Percentiles rank a stretch among this genome's conserved stretches.
These are phyloP conservation scores for Pycnomerus fuliginosus DNA, from an alignment of 2,888 invertebrate species.

Conservation along the genomic window DNA sequence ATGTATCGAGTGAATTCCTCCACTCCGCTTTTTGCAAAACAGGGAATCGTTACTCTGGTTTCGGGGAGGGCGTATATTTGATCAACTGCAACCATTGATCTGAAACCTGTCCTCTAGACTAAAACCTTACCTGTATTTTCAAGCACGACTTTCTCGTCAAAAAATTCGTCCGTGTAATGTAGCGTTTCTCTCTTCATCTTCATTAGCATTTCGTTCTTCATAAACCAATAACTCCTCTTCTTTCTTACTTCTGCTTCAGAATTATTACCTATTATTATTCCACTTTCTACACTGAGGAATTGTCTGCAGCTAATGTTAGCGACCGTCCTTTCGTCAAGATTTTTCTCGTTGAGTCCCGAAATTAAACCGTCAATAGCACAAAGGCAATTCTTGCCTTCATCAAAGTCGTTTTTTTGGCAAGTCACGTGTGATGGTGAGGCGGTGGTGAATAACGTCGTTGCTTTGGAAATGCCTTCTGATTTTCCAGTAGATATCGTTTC, in stretches of 20 bases:
- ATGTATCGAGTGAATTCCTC: slow-evolving; percentile 22
- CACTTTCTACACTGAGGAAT: slow-evolving; percentile 23
- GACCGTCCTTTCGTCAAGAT: slow-evolving; percentile 1
- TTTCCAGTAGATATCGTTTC: too few relatives aligned
- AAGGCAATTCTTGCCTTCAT: slow-evolving; percentile 33
- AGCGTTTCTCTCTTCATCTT: slow-evolving; percentile 20
- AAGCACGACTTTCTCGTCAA: too few relatives aligned
- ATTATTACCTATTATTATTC: slow-evolving; percentile 32
- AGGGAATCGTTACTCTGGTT: slow-evolving; percentile 30
- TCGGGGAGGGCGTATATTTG: slow-evolving; percentile 30
- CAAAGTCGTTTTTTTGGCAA: slow-evolving; percentile 36
- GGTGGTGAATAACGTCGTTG: background rate
- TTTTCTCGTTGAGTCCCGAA: slow-evolving; percentile 6
- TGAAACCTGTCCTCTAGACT: too few relatives aligned
- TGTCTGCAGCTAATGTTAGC: slow-evolving; percentile 14
- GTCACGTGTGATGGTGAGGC: too few relatives aligned
- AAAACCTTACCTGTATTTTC: too few relatives aligned
- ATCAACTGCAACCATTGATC: slow-evolving; percentile 17
- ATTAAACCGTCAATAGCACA: slow-evolving; percentile 37
- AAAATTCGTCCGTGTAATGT: slow-evolving; percentile 31
- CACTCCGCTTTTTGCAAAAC: slow-evolving; percentile 25
- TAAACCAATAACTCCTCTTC: slow-evolving; percentile 37
- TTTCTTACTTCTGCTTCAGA: slow-evolving; percentile 29
- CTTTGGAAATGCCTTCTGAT: background rate
- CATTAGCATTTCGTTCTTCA: slow-evolving; percentile 12